These are phyloP conservation scores for Andrena bicolor DNA, from an alignment of 2,888 invertebrate species.

Conservation along the genomic window DNA sequence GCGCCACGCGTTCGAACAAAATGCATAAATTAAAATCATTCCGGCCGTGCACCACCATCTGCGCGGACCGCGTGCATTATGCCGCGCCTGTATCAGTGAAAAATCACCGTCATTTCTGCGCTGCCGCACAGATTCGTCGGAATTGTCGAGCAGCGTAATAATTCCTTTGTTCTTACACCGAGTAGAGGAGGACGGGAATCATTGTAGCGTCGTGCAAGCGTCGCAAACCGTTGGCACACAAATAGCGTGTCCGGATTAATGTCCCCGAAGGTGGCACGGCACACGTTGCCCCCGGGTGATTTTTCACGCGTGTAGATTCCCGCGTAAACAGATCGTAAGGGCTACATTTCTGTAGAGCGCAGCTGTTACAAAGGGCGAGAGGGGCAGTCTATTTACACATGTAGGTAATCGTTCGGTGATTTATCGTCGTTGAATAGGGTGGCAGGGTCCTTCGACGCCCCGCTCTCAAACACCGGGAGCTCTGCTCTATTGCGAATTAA, in stretches of 20 bases:
- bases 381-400: slow-evolving; percentile 70
- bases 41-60: slow-evolving; percentile 23
- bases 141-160: not conserved
- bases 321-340: slow-evolving; percentile 60
- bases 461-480: slow-evolving; percentile 29
- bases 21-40: slow-evolving; percentile 69
- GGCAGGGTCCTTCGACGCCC: slow-evolving; percentile 44
- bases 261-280: slow-evolving; percentile 13
- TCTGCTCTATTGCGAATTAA: slow-evolving; percentile 50
- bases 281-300: slow-evolving; percentile 44
- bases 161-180: not conserved
- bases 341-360: slow-evolving; percentile 57
- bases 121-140: not conserved
- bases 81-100: slow-evolving; percentile 10
- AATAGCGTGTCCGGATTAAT: slow-evolving; percentile 17
- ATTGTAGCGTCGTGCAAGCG: not conserved
- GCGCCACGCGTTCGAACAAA: slow-evolving; percentile 59
- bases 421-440: slow-evolving; percentile 62
- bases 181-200: not conserved
- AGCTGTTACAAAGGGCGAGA: slow-evolving; percentile 54
- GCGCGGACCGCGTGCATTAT: slow-evolving; percentile 25
- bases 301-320: slow-evolving; percentile 61
- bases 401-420: slow-evolving; percentile 71
- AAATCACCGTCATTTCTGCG: not conserved
- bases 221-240: not conserved